Base-by-base conservation (phyloP, 2,113 vertebrate species). In the Danionella cerebrum region DNA sequence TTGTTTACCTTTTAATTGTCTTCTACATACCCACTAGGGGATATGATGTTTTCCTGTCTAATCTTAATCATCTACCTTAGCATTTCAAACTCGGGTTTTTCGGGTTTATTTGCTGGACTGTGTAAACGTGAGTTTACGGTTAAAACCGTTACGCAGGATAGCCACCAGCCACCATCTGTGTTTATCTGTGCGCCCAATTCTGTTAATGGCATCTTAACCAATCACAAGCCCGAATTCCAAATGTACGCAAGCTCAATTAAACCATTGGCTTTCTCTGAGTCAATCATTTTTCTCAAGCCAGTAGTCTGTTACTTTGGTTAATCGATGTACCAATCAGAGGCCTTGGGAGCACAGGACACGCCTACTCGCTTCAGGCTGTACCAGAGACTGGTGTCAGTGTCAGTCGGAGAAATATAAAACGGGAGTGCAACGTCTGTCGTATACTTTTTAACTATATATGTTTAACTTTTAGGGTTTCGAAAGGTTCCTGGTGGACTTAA, bases 251-350 rank as follows among this genome's bases (percentile, higher is more conserved):
- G 41, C 29, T 53, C 53, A 78, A 55, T 73, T 27, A 72, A 58
- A 18, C 29, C 19, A 67, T 55, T 76, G 77, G 70, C 31, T 51
- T 16, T 6, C 10, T 19, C 13, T 29, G 8, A 19, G 41, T 24
- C 71, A n/a, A 29, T 70, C 29, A 16, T 35, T 48, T 35, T 6
- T 18, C 4, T 12, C 9, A 2, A 38, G n/a, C 65, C 35, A 64
- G 69, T 53, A 27, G 31, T n/a, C 22, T 36, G 6, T 36, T 19
- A 51, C 35, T 50, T 71, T 39, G 59, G 41, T 55, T 54, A 5
- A 18, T 9, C 12, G 7, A 12, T 9, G 3, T 70, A 31, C 79
- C 82, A 83, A 82, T 78, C 73, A 71, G 65, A 75, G 2, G 22
- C n/a, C n/a, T 13, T 24, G 14, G 12, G 12, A 50, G 21, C 24